These are phyloP conservation scores for Gibbula magus DNA, from an alignment of 2,888 invertebrate genomes.

Conservation along the genomic window DNA sequence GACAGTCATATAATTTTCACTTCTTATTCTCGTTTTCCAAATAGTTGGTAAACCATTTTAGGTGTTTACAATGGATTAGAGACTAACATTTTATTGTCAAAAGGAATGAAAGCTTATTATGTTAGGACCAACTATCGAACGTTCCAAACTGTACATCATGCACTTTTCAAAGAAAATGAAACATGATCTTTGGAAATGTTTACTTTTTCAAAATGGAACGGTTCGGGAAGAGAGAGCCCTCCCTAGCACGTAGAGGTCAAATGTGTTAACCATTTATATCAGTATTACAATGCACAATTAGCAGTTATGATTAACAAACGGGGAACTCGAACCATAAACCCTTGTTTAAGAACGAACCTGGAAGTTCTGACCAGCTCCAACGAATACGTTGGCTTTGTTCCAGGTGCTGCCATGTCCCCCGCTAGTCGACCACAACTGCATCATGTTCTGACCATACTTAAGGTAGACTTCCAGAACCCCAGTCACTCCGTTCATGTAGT, in stretches of 20 bases:
- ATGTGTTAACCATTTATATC: not conserved
- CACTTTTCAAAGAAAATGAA: too few species aligned
- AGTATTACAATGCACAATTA: not conserved
- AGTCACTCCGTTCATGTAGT: slow-evolving; percentile 59
- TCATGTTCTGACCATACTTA: slow-evolving; percentile 31
- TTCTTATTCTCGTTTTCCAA: too few species aligned
- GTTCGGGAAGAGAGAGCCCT: too few species aligned
- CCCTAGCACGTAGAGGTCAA: too few species aligned
- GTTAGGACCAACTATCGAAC: too few species aligned
- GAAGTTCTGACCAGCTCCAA: slow-evolving; percentile 52
- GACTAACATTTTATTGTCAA: too few species aligned
- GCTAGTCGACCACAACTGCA: slow-evolving; percentile 44
- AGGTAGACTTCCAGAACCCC: slow-evolving; percentile 51
- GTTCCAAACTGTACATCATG: too few species aligned
- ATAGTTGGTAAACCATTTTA: too few species aligned
- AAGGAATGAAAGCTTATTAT: too few species aligned
- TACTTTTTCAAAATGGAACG: too few species aligned
- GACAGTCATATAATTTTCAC: too few species aligned
- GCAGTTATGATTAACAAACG: not conserved
- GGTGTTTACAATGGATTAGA: too few species aligned
- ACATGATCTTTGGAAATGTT: not conserved
- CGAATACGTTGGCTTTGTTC: slow-evolving; percentile 51
- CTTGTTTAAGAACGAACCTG: slow-evolving; percentile 26
- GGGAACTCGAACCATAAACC: not conserved
- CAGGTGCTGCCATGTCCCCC: slow-evolving; percentile 52